Evolutionary conservation across 2,113 vertebrate species (phyloP).

Genomic region (Bungarus multicinctus): DNA sequence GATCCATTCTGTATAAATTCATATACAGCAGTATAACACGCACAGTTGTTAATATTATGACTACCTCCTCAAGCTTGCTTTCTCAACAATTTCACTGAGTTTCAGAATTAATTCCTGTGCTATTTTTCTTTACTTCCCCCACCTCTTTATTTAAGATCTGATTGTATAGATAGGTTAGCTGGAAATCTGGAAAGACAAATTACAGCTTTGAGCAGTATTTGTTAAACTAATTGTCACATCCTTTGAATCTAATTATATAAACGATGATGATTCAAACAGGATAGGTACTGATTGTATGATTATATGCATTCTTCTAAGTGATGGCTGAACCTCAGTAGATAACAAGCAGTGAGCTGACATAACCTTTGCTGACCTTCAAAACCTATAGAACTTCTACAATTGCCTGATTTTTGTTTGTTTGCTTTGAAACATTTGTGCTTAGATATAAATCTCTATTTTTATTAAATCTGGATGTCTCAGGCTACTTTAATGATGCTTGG

Average conservation of each 20-base stretch:
- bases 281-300: background rate
- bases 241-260: background rate
- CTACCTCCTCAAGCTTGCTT: background rate
- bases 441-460: constrained; percentile 25
- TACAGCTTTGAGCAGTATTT: background rate
- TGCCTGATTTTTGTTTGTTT: background rate
- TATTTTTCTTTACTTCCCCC: background rate
- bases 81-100: background rate
- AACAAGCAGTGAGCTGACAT: background rate
- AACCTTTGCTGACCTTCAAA: constrained; percentile 24
- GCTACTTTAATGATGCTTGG: constrained; percentile 29
- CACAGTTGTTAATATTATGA: background rate
- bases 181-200: constrained; percentile 28
- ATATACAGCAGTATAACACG: background rate
- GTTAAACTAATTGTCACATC: constrained; percentile 11
- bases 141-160: background rate
- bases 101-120: background rate
- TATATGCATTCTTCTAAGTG: background rate
- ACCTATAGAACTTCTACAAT: constrained; percentile 5
- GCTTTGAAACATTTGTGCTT: constrained; percentile 20
- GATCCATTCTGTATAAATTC: background rate
- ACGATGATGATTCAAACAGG: background rate
- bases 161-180: background rate
- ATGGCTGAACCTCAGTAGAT: constrained; percentile 9
- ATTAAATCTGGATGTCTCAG: constrained; percentile 1